These are phyloP conservation scores for Epiperipatus broadwayi DNA, from an alignment of 2,888 invertebrate genomes.

Conservation along the genomic window DNA sequence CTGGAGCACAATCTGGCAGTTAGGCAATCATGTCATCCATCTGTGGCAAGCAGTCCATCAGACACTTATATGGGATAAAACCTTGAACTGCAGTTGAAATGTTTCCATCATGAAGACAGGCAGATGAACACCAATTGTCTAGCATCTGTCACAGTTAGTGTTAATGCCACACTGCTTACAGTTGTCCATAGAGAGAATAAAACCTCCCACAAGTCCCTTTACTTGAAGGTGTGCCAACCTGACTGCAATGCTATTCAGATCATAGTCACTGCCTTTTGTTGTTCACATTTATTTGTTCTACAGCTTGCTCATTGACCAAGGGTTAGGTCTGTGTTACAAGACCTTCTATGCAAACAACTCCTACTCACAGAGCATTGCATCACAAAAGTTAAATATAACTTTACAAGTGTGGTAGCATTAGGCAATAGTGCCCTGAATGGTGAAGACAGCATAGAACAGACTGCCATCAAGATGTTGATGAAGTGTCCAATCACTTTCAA, in stretches of 20 bases:
- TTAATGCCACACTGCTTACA: conserved; percentile 76
- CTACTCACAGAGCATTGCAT: too few relatives aligned
- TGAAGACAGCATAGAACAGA: too few relatives aligned
- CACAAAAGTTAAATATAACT: too few relatives aligned
- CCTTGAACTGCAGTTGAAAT: conserved; percentile 82
- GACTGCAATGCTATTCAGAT: conserved; percentile 90
- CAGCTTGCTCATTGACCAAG: too few relatives aligned
- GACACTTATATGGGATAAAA: conserved; percentile 87
- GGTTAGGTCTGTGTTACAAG: too few relatives aligned
- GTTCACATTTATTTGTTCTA: too few relatives aligned
- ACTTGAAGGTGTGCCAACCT: conserved; percentile 90
- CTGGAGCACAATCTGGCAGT: conserved; percentile 92
- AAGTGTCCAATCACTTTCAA: too few relatives aligned
- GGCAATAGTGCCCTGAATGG: too few relatives aligned
- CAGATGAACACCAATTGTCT: conserved; percentile 98
- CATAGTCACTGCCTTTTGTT: conserved; percentile 89
- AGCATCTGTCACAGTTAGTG: conserved; percentile 66
- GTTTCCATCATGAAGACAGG: conserved; percentile 91
- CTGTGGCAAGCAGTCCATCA: conserved; percentile 84
- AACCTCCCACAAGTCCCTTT: conserved; percentile 81
- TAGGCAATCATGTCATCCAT: conserved; percentile 93
- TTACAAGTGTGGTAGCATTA: too few relatives aligned
- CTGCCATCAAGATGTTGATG: too few relatives aligned
- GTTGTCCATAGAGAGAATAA: conserved; percentile 90
- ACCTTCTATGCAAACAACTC: too few relatives aligned